These are phyloP conservation scores for Lindbergichthys nudifrons DNA, from an alignment of 2,797 vertebrate genomes.

Conservation along the genomic window DNA sequence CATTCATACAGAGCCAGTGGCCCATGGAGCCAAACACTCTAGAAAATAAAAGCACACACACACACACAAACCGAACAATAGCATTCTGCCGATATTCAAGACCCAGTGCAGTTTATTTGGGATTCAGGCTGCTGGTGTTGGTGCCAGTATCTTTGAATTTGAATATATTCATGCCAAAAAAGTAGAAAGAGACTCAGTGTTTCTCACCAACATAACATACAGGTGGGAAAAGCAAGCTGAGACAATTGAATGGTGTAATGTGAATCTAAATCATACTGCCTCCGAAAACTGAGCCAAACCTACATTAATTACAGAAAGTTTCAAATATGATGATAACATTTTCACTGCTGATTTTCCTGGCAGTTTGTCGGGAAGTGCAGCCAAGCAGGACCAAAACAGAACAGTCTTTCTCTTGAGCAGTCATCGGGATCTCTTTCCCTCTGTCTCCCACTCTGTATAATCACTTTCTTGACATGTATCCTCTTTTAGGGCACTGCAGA, in stretches of 20 bases:
- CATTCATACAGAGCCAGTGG: constrained; percentile 69
- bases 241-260: not conserved
- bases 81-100: constrained; percentile 25
- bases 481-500: not conserved
- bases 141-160: constrained; percentile 45
- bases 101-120: constrained; percentile 44
- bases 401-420: not conserved
- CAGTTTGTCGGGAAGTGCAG: not conserved
- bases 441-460: not conserved
- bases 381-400: not conserved
- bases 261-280: not conserved
- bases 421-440: not conserved
- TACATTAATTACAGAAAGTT: not conserved
- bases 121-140: constrained; percentile 45
- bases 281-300: not conserved
- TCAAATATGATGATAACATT: not conserved
- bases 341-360: not conserved
- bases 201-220: not conserved
- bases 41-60: constrained; percentile 50
- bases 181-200: not conserved
- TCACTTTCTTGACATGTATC: not conserved
- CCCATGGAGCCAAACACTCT: constrained; percentile 55
- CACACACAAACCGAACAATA: constrained; percentile 1
- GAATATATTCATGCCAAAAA: constrained; percentile 33
- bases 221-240: not conserved